A percentile compares a stretch with the other conserved stretches of the same genome.
Evolutionary conservation across 2,113 vertebrate species (phyloP).

Genomic region (Grus americana): DNA sequence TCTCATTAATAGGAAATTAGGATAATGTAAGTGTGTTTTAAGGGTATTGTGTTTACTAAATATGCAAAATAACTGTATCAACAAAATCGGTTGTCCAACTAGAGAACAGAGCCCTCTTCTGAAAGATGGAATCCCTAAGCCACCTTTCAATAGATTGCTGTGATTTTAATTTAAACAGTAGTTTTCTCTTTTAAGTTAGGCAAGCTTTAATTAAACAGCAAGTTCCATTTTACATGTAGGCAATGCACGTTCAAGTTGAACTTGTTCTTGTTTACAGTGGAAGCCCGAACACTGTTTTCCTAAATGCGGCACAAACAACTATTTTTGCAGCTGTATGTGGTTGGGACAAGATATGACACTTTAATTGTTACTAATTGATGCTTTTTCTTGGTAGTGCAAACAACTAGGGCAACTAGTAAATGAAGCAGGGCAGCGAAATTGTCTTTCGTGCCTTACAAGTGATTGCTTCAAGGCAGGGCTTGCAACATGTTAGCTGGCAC

Average conservation of each 20-base stretch:
- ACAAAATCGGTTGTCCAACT: neutral
- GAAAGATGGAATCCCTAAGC: neutral
- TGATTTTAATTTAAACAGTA: neutral
- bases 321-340: neutral
- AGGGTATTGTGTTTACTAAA: neutral
- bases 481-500: neutral
- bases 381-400: slow-evolving; percentile 48
- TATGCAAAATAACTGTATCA: neutral
- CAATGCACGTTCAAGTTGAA: neutral
- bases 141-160: neutral
- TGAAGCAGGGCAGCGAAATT: neutral
- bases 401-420: slow-evolving; percentile 46
- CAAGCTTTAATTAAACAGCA: neutral
- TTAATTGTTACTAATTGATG: slow-evolving; percentile 64
- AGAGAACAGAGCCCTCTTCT: neutral
- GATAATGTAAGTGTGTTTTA: neutral
- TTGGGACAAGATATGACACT: slow-evolving; percentile 7
- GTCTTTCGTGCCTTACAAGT: slow-evolving; percentile 21
- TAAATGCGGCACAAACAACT: slow-evolving; percentile 33
- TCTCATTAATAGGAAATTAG: neutral
- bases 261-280: slow-evolving; percentile 42
- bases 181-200: slow-evolving; percentile 1
- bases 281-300: slow-evolving; percentile 8
- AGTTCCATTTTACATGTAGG: neutral
- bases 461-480: slow-evolving; percentile 35